Evolutionary conservation across 1,140 invertebrate genomes (phyloP).

Genomic region (Drosophila malerkotliana): DNA sequence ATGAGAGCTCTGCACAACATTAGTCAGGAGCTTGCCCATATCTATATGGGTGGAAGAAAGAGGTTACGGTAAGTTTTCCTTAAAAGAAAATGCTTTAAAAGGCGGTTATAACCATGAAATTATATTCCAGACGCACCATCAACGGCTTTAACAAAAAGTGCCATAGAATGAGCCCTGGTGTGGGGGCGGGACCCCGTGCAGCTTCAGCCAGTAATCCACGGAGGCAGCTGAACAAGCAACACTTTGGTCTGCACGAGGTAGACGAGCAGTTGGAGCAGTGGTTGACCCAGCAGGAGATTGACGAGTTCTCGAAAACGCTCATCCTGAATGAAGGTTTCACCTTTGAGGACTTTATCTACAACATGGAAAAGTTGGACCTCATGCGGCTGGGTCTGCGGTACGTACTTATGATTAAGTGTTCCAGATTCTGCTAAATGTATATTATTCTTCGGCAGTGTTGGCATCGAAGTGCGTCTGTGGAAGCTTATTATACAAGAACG

Average conservation of each 20-base stretch:
- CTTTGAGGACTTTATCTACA: slow-evolving; percentile 90
- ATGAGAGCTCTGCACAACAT: slow-evolving; percentile 70
- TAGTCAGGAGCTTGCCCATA: slow-evolving; percentile 74
- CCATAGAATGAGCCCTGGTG: slow-evolving; percentile 71
- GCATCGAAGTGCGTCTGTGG: slow-evolving; percentile 79
- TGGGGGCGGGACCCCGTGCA: slow-evolving; percentile 34
- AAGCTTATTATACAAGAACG: slow-evolving; percentile 78
- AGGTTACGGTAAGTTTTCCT: slow-evolving; percentile 56
- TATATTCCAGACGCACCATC: slow-evolving; percentile 66
- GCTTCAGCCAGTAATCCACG: slow-evolving; percentile 42
- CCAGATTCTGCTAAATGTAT: not conserved
- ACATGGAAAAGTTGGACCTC: slow-evolving; percentile 91
- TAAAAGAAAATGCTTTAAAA: not conserved
- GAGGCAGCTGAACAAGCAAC: slow-evolving; percentile 66
- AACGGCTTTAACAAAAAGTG: slow-evolving; percentile 77
- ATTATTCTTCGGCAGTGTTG: slow-evolving; percentile 51
- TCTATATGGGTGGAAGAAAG: slow-evolving; percentile 72
- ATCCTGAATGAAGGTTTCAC: slow-evolving; percentile 91
- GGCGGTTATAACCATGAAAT: not conserved
- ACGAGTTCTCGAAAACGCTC: slow-evolving; percentile 86
- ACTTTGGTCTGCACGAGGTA: slow-evolving; percentile 87
- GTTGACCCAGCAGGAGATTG: slow-evolving; percentile 86
- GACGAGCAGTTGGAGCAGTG: slow-evolving; percentile 86
- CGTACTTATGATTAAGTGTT: slow-evolving; percentile 28
- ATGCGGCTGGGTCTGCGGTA: slow-evolving; percentile 89